Conservation (phyloP, 1,140 invertebrate genomes). For the Tetragnatha versicolor region DNA sequence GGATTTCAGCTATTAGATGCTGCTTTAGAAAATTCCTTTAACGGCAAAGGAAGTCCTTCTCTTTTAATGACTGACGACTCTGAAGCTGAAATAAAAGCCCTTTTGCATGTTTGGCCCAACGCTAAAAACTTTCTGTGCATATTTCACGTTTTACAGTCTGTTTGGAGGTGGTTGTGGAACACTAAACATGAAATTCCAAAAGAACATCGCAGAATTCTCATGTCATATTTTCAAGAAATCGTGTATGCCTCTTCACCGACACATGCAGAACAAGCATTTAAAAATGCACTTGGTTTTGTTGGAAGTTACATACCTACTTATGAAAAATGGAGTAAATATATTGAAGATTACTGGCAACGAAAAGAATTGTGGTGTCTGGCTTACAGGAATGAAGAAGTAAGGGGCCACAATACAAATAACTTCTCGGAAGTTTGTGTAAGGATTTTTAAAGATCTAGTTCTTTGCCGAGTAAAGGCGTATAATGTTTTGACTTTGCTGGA, state of each 20-base stretch:
- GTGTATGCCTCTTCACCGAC: background rate
- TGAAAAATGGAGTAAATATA: background rate
- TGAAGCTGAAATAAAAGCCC: background rate
- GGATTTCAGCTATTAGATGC: constrained; percentile 4
- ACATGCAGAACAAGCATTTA: background rate
- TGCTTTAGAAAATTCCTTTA: background rate
- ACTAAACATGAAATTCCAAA: background rate
- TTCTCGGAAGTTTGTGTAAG: constrained; percentile 14
- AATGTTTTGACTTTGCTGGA: constrained; percentile 3
- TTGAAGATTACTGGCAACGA: background rate
- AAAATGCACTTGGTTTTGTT: background rate
- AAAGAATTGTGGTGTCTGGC: constrained; percentile 13
- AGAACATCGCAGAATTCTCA: background rate
- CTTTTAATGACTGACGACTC: constrained; percentile 1
- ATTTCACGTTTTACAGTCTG: background rate
- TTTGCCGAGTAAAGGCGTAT: constrained; percentile 5
- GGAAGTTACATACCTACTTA: constrained; percentile 1
- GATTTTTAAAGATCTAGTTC: constrained; percentile 5
- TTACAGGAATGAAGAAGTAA: background rate
- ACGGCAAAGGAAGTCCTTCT: background rate
- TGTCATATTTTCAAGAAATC: background rate
- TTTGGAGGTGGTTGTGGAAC: constrained; percentile 9
- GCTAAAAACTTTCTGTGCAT: background rate
- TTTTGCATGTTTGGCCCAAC: background rate
- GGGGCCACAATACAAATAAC: constrained; percentile 26